phyloP scores from a whole-genome alignment of 1,140 invertebrate species.

The Eupristina koningsbergeri region DNA sequence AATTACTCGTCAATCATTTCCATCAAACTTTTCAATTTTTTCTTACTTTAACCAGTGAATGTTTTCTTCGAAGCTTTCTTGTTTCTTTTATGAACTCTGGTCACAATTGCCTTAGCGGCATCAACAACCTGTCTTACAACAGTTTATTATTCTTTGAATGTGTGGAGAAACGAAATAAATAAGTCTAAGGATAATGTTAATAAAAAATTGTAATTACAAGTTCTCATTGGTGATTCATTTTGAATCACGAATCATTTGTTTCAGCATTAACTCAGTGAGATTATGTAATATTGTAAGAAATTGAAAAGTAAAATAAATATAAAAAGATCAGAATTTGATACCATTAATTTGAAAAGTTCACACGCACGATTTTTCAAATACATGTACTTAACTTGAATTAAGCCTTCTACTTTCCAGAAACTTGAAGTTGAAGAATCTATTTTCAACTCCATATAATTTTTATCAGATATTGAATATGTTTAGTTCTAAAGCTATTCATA shows the following conservation, averaged over 20 bases:
- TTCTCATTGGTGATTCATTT: neutral
- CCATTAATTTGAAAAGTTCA: neutral
- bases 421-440: neutral
- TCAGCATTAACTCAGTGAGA: neutral
- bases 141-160: neutral
- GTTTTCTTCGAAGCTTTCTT: neutral
- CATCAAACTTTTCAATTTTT: neutral
- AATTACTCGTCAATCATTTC: neutral
- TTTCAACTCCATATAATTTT: constrained; percentile 1
- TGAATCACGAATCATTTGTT: neutral
- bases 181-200: neutral
- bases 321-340: constrained; percentile 10
- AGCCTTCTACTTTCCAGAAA: neutral
- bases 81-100: neutral
- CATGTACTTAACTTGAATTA: neutral
- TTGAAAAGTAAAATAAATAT: neutral
- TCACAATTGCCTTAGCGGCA: neutral
- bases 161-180: too few relatives aligned
- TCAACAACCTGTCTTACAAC: neutral
- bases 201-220: neutral
- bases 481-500: neutral
- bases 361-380: neutral
- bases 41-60: neutral
- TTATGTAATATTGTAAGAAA: neutral
- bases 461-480: neutral